Evolutionary conservation across 1,140 invertebrate genomes (phyloP).

Genomic region (Eriosoma lanigerum): DNA sequence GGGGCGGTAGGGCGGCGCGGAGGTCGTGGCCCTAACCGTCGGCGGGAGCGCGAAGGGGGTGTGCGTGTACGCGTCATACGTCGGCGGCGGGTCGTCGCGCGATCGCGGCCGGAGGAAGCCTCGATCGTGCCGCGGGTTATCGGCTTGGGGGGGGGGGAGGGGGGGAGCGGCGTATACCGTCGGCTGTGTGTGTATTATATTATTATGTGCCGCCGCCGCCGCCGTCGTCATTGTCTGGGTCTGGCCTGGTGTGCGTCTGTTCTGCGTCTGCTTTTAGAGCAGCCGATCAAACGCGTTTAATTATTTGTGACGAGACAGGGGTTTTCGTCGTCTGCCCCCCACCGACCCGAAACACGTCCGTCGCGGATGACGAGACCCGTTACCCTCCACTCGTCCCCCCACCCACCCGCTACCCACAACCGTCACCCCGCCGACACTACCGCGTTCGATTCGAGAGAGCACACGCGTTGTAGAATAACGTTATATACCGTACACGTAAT

Average conservation of each 20-base stretch:
- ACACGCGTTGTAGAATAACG: neutral
- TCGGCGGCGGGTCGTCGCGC: neutral
- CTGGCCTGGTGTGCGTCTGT: neutral
- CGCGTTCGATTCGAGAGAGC: too few relatives aligned
- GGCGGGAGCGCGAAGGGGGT: neutral
- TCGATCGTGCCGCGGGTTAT: too few relatives aligned
- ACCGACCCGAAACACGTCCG: neutral
- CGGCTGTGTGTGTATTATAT: too few relatives aligned
- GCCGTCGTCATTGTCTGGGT: slow-evolving; percentile 38
- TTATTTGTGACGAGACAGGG: slow-evolving; percentile 47
- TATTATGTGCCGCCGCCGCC: too few relatives aligned
- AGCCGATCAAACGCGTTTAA: slow-evolving; percentile 50
- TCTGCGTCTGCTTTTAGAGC: slow-evolving; percentile 1
- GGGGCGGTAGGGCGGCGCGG: too few relatives aligned
- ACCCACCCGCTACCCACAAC: neutral
- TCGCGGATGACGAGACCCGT: neutral
- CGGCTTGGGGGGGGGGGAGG: too few relatives aligned
- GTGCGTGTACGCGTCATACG: neutral
- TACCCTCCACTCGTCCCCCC: neutral
- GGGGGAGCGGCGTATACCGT: slow-evolving; percentile 1
- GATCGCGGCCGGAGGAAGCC: too few relatives aligned
- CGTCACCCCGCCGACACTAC: too few relatives aligned
- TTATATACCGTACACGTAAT: neutral
- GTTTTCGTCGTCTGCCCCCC: slow-evolving; percentile 18
- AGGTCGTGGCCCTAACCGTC: neutral